Evolutionary conservation across 2,888 invertebrate species (phyloP).

Genomic region (Pristionchus arcanus): DNA sequence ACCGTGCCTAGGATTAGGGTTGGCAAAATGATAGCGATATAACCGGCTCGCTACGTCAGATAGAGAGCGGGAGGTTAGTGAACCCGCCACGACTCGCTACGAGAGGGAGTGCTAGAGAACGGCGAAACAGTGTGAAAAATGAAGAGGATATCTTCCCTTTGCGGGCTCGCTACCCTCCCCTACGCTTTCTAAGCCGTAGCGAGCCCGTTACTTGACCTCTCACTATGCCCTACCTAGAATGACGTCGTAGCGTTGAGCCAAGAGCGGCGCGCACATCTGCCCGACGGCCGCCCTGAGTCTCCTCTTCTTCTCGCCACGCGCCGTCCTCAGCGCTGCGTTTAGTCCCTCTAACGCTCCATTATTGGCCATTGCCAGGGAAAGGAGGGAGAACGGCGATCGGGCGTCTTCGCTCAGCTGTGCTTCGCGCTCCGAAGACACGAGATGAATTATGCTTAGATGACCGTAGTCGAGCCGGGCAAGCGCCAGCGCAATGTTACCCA

Average conservation of each 20-base stretch:
- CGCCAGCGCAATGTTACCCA: not conserved
- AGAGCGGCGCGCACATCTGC: not conserved
- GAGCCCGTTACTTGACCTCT: no score
- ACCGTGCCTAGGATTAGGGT: not conserved
- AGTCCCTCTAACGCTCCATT: not conserved
- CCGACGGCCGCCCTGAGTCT: not conserved
- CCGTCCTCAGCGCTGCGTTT: not conserved
- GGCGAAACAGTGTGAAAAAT: no score
- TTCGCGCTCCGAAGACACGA: not conserved
- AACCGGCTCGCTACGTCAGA: no score
- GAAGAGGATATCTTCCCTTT: no score
- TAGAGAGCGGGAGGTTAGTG: no score
- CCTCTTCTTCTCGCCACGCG: not conserved
- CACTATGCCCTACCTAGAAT: not conserved
- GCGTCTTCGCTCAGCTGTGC: not conserved
- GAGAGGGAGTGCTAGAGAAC: no score
- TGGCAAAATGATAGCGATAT: no score
- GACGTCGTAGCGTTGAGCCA: not conserved
- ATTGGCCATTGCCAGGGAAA: not conserved
- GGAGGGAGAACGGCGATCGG: not conserved
- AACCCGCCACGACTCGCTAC: no score
- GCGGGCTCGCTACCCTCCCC: no score
- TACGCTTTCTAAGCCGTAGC: no score
- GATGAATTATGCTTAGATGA: not conserved
- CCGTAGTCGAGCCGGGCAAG: not conserved